Base-by-base conservation (phyloP, 2,888 invertebrate species). In the Busseola fusca region DNA sequence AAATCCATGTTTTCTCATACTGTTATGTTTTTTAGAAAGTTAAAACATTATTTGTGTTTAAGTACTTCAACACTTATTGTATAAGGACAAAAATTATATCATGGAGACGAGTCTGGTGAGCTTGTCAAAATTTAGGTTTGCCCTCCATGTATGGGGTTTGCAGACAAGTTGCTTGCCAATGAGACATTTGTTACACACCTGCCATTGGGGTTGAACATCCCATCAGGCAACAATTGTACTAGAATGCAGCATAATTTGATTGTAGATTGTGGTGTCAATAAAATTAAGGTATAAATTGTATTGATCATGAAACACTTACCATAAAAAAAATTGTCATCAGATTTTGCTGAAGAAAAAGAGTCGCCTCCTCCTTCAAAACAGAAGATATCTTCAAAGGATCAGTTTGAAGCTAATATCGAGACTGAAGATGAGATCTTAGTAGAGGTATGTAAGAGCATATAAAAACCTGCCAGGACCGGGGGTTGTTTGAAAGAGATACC, bases 401-500 rank as follows among this genome's bases (percentile, higher is more conserved):
- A 90, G 64, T 91, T 91, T 86, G 93, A 93, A 78, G 85, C 87
- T 18, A 85, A 87, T 21, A 86, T 87, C 3, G 95, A 94, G 74
- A 96, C 95, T 62, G 96, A 97, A 74, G 96, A 96, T 83, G 97
- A 97, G 70, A 96, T 96, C 27, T 93, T 96, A 79, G 96, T 97
- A 40, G 97, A 97, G 95, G 97, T 68, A 34, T 34, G 62, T 40
- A 6, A 34, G 34, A 34, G n/a, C n/a, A n/a, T n/a, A n/a, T n/a
- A n/a, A n/a, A n/a, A n/a, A n/a, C n/a, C n/a, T n/a, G n/a, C n/a
- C n/a, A n/a, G n/a, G n/a, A n/a, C n/a, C n/a, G n/a, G n/a, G n/a
- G n/a, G n/a, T n/a, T n/a, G n/a, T n/a, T n/a, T n/a, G n/a, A n/a
- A n/a, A n/a, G n/a, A n/a, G n/a, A n/a, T n/a, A n/a, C n/a, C n/a